Evolutionary conservation across 2,113 vertebrate genomes (phyloP), one percentile per base, ranked within the genome.

Genomic region (Melozone crissalis): DNA sequence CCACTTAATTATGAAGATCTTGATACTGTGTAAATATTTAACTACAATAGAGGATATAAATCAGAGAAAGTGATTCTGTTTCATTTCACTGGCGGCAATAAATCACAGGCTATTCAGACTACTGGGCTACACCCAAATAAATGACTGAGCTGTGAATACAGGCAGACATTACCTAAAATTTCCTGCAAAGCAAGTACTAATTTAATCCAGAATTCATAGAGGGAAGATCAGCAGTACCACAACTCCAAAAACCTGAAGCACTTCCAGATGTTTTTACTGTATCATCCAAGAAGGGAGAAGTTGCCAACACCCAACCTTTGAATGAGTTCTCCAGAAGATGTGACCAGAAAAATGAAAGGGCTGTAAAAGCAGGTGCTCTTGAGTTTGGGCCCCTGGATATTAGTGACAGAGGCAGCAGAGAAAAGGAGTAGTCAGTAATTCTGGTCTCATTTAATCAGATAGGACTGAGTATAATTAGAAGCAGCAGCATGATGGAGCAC

Each of bases 1-100:
- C 52, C 52, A 93, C 86, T 95, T 87, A 74, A 59, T 97, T 90
- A 93, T 95, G 94, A 93, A 93, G 54, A 82, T 95, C 73, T 95
- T 86, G 87, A 88, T 96, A 86, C 92, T 89, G 31, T 66, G 86
- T 94, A 80, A 91, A 85, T 97, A 90, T 94, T 96, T 97, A 95
- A 97, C 95, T 94, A 84, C 89, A 94, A 80, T 81, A 65, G 85
- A 94, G 89, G 33, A 80, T 75, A 87, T 84, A 96, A 92, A 96
- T 88, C 87, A 91, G 41, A 71, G 35, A 63, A 67, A 96, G 90
- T 20, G 20, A 88, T 89, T 88, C 79, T 83, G 80, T 97, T 98
- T 92, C 88, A 90, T 93, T 93, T 39, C 73, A 89, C 23, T 85
- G 47, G 58, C 52, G 79, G 54, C 74, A 93, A 76, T 94, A 95